Percentiles rank a stretch among this genome's conserved stretches.
Evolutionary conservation across 1,140 invertebrate species (phyloP).

Genomic region (Drosophila lini): DNA sequence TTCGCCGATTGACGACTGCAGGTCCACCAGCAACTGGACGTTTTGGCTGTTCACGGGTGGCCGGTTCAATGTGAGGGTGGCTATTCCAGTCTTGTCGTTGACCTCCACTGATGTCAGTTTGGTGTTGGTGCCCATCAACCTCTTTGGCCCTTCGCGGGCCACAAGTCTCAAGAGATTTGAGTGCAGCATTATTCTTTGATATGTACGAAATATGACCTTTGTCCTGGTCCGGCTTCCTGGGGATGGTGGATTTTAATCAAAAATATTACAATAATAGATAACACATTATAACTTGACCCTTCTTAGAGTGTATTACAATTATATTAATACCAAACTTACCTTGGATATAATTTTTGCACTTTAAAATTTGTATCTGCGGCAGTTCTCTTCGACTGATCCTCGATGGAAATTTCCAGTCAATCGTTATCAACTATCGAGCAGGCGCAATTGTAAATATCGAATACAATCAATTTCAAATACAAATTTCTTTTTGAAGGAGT

Average conservation of each 20-base stretch:
- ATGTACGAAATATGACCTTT: conserved; percentile 9
- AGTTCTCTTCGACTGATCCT: conserved; percentile 12
- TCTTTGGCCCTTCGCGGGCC: neutral
- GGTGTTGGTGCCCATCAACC: conserved; percentile 46
- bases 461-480: conserved; percentile 9
- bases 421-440: conserved; percentile 10
- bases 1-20: conserved; percentile 88
- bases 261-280: neutral
- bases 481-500: neutral
- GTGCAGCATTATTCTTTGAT: conserved; percentile 44
- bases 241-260: neutral
- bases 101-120: conserved; percentile 84
- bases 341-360: neutral
- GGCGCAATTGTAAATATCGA: conserved; percentile 7
- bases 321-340: neutral
- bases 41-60: conserved; percentile 94
- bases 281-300: neutral
- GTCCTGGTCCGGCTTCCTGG: neutral
- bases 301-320: too few relatives aligned
- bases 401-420: neutral
- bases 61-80: conserved; percentile 89
- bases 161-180: conserved; percentile 35
- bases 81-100: conserved; percentile 88
- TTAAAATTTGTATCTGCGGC: conserved; percentile 7
- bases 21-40: conserved; percentile 88